These are phyloP conservation scores for Motacilla alba DNA, from an alignment of 2,113 vertebrate species.

Conservation along the genomic window DNA sequence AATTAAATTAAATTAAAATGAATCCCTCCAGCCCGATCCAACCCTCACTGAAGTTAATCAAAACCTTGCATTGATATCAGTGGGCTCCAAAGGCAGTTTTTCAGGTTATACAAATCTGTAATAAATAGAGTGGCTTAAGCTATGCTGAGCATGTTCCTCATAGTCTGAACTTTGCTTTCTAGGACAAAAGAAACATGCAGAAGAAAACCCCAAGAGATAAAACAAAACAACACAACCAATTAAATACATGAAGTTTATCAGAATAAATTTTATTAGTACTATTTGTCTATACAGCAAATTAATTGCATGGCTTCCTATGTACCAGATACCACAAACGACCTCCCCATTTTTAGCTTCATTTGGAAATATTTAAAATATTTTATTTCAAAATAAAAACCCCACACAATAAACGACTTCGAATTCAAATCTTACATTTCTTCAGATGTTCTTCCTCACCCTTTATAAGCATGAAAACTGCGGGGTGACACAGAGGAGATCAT, in stretches of 20 bases:
- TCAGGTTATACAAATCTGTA: not conserved
- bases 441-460: not conserved
- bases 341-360: not conserved
- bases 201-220: not conserved
- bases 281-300: not conserved
- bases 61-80: not conserved
- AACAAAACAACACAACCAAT: not conserved
- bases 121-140: not conserved
- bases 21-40: not conserved
- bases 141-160: not conserved
- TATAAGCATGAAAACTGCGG: not conserved
- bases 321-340: not conserved
- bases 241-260: not conserved
- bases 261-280: not conserved
- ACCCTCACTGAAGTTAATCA: not conserved
- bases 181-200: not conserved
- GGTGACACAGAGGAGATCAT: not conserved
- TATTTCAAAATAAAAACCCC: not conserved
- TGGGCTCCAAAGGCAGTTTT: not conserved
- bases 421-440: not conserved
- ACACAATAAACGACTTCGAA: not conserved
- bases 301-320: not conserved
- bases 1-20: not conserved
- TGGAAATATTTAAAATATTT: not conserved
- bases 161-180: not conserved